Evolutionary conservation across 2,888 invertebrate species (phyloP), one percentile per base, ranked within the genome.

Genomic region (Phaonia tiefii): DNA sequence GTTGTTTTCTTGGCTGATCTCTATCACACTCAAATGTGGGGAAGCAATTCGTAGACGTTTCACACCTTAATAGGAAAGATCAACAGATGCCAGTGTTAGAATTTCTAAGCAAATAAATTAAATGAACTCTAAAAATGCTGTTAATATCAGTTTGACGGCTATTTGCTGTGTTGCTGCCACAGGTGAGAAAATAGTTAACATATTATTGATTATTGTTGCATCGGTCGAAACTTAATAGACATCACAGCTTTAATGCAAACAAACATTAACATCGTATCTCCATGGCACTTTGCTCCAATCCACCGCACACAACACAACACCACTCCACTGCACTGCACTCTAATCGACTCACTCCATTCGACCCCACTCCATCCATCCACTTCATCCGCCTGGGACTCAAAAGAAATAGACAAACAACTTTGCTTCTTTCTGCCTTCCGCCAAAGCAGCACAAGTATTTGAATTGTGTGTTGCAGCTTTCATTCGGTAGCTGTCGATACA

Each of bases 141-240:
- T 75, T 75, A 54, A 71, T 75, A 70, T 70, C 26, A 26, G 69
- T 51, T 63, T 80, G 49, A 22, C 15, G 76, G 60, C 65, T 42
- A 31, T 31, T 31, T 31, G 31, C 31, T 8, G 31, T 31, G 31
- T 31, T 31, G 31, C 31, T 77, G 46, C 71, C 75, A 46, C 74
- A 81, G 71, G 80, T 81, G 80, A 81, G 80, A 81, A 75, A 77
- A 77, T 63, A 66, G 71, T 81, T 81, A 75, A 71, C 77, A 71
- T 71, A 49, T 80, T 74, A 74, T 77, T 77, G 77, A 70, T 80
- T 74, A 80, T 76, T 76, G 76, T 70, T 58, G 70, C 80, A 70
- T 49, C 37, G 54, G 65, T 76, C 37, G 65, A 31, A 70, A 74
- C 73, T 70, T 51, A 73, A 74, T 80, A 80, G 73, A 74, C 80